Conservation (phyloP, 2,797 vertebrate genomes). For the Gobionotothen gibberifrons region DNA sequence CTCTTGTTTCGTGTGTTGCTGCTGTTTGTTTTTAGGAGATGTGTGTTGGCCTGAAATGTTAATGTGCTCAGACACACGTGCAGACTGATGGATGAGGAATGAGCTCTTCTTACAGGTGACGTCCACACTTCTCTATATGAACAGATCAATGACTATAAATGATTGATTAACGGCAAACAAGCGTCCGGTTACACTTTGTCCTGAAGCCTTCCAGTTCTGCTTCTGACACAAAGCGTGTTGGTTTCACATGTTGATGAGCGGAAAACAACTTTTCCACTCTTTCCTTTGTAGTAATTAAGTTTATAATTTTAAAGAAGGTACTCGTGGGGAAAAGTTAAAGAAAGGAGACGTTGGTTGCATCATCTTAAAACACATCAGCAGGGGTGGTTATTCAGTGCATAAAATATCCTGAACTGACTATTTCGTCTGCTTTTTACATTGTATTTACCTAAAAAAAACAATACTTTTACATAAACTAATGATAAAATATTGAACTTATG, state of each 20-base stretch:
- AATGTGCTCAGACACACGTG: not conserved
- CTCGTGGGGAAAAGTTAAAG: not conserved
- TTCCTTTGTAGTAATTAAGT: not conserved
- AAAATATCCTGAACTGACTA: not conserved
- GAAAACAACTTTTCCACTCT: not conserved
- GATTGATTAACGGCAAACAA: conserved; percentile 61
- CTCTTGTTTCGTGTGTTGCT: not conserved
- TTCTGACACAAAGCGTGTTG: not conserved
- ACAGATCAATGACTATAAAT: conserved; percentile 68
- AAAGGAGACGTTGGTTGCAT: not conserved
- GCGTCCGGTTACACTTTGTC: conserved; percentile 42
- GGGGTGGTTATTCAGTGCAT: not conserved
- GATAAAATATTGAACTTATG: not conserved
- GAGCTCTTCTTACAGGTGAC: conserved; percentile 45
- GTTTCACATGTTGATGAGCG: not conserved
- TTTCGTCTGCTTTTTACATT: not conserved
- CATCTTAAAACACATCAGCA: not conserved
- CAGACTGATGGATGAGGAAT: conserved; percentile 3
- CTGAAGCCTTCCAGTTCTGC: not conserved
- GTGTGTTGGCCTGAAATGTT: conserved; percentile 16
- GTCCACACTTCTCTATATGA: not conserved
- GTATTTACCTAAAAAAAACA: not conserved
- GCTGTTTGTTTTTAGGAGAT: not conserved
- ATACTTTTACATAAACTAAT: not conserved
- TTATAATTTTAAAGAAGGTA: not conserved